Percentiles rank a stretch among this genome's conserved stretches.
Conservation (phyloP, 2,113 vertebrate genomes). For the Plotosus lineatus region DNA sequence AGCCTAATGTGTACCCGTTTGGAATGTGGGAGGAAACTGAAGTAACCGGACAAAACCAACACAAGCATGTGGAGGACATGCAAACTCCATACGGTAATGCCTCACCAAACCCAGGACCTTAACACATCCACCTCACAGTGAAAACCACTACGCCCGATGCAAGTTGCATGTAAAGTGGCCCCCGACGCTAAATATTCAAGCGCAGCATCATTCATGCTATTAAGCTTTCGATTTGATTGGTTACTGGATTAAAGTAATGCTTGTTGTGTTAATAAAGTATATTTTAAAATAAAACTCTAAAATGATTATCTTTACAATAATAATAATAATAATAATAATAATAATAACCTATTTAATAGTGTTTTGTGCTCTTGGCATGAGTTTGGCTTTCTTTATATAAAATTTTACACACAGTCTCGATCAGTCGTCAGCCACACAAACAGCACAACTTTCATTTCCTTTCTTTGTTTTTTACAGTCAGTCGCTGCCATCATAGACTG, state of each 20-base stretch:
- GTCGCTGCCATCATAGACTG: conserved; percentile 85
- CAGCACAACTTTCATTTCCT: too few species aligned
- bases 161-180: background rate
- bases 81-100: too few species aligned
- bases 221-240: background rate
- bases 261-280: background rate
- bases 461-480: conserved; percentile 66
- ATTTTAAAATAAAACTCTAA: background rate
- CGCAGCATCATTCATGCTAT: background rate
- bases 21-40: too few species aligned
- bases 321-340: too few species aligned
- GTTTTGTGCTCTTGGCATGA: background rate
- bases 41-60: too few species aligned
- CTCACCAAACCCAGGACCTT: too few species aligned
- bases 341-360: background rate
- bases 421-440: too few species aligned
- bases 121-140: too few species aligned
- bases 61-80: too few species aligned
- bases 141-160: too few species aligned
- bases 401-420: too few species aligned
- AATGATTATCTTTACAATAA: background rate
- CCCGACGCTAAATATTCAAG: conserved; percentile 20
- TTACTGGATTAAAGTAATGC: background rate
- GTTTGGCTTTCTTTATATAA: background rate
- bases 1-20: too few species aligned